A percentile compares a stretch with the other conserved stretches of the same genome.
Evolutionary conservation across 2,888 invertebrate genomes (phyloP).

Genomic region (Clunio marinus): DNA sequence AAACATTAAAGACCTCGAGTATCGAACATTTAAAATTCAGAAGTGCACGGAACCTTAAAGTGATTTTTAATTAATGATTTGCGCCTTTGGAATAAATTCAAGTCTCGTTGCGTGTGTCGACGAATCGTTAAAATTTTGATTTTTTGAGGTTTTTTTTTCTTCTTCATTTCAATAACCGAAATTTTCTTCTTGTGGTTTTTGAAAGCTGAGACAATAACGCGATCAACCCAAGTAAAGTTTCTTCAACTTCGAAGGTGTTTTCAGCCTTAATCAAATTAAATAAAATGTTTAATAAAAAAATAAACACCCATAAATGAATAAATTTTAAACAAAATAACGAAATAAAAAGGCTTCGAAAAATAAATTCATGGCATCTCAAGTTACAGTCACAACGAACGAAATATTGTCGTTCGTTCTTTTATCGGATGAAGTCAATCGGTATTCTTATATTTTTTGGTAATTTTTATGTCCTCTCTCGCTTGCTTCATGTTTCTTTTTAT

Average conservation of each 20-base stretch:
- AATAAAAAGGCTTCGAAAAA: background rate
- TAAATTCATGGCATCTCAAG: constrained; percentile 13
- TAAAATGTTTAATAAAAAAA: background rate
- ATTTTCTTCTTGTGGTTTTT: background rate
- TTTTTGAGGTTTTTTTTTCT: too few relatives aligned
- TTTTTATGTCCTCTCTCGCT: background rate
- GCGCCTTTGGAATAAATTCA: too few relatives aligned
- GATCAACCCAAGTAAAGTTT: too few relatives aligned
- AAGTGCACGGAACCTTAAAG: too few relatives aligned
- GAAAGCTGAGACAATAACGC: too few relatives aligned
- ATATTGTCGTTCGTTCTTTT: background rate
- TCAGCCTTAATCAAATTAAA: constrained; percentile 29
- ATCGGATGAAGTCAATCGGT: background rate
- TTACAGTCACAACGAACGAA: constrained; percentile 2
- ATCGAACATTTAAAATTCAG: too few relatives aligned
- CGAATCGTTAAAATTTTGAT: too few relatives aligned
- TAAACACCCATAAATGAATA: constrained; percentile 20
- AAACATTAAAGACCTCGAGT: too few relatives aligned
- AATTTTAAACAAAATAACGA: too few relatives aligned
- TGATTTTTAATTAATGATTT: too few relatives aligned
- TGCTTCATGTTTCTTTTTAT: background rate
- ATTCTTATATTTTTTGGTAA: background rate
- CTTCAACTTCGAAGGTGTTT: constrained; percentile 30
- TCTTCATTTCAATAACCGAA: too few relatives aligned
- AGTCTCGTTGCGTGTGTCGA: too few relatives aligned